These are phyloP conservation scores for Copidosoma aretas DNA, from an alignment of 2,888 invertebrate species.

Conservation along the genomic window DNA sequence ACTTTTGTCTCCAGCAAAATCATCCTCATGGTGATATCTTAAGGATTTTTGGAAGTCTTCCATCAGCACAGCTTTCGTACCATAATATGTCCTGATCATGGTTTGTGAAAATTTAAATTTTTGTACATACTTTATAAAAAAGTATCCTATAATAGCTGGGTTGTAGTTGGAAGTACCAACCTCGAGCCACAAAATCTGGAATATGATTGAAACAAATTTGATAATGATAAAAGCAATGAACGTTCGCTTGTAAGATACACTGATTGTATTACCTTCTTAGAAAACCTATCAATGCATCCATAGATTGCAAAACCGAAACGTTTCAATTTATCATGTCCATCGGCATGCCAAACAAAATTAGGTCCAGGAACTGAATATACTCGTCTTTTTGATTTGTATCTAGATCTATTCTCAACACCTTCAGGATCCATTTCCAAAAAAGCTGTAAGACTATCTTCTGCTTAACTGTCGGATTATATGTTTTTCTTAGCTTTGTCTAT, in stretches of 20 bases:
- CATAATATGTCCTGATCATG: background rate
- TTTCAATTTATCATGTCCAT: conserved; percentile 2
- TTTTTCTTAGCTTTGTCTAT: background rate
- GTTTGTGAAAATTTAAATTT: background rate
- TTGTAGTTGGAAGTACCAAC: background rate
- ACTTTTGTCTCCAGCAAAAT: background rate
- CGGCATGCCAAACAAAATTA: background rate
- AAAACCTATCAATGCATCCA: conserved; percentile 1
- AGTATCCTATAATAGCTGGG: background rate
- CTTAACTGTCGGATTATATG: background rate
- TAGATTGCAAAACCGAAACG: background rate
- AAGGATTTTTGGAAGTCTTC: background rate
- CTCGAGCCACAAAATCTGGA: background rate
- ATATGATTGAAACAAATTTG: no score
- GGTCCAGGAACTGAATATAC: background rate
- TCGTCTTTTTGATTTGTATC: background rate
- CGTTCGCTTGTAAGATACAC: no score
- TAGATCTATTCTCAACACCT: background rate
- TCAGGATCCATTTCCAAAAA: background rate
- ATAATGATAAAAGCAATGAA: no score
- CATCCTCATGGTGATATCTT: background rate
- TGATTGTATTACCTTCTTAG: background rate
- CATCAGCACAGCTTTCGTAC: background rate
- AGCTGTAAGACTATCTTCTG: background rate
- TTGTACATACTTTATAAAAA: background rate